These are phyloP conservation scores for Nothocercus nigrocapillus DNA, from an alignment of 2,113 vertebrate genomes.

Conservation along the genomic window DNA sequence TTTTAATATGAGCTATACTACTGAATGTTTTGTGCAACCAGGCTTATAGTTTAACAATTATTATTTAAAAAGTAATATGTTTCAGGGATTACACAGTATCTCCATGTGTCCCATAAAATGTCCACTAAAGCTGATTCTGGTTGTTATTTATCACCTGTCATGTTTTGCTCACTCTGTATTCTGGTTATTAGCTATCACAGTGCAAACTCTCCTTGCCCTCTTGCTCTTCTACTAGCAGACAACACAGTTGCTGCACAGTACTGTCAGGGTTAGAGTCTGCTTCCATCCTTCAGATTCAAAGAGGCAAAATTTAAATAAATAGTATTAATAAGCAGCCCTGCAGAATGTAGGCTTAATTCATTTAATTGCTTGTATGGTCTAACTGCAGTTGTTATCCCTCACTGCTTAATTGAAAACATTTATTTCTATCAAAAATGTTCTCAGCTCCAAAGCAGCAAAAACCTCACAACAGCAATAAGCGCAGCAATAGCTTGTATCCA, in stretches of 20 bases:
- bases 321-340: conserved; percentile 25
- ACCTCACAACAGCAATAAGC: conserved; percentile 2
- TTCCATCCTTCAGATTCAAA: neutral
- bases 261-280: neutral
- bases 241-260: neutral
- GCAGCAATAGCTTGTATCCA: conserved; percentile 16
- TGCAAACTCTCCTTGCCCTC: neutral
- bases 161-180: neutral
- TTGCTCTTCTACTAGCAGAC: neutral
- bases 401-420: conserved; percentile 10
- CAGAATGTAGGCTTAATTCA: neutral
- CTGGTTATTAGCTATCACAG: neutral
- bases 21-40: neutral
- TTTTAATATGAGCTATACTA: neutral
- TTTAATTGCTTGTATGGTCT: neutral
- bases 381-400: neutral
- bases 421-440: conserved; percentile 41
- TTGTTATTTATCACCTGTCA: neutral
- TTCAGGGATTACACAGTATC: neutral
- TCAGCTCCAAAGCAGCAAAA: neutral
- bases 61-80: neutral
- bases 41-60: neutral
- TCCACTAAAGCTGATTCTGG: neutral
- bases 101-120: neutral
- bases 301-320: conserved; percentile 6